Evolutionary conservation across 2,888 invertebrate genomes (phyloP), one percentile per base, ranked within the genome.

Genomic region (Drosophila austrosaltans): DNA sequence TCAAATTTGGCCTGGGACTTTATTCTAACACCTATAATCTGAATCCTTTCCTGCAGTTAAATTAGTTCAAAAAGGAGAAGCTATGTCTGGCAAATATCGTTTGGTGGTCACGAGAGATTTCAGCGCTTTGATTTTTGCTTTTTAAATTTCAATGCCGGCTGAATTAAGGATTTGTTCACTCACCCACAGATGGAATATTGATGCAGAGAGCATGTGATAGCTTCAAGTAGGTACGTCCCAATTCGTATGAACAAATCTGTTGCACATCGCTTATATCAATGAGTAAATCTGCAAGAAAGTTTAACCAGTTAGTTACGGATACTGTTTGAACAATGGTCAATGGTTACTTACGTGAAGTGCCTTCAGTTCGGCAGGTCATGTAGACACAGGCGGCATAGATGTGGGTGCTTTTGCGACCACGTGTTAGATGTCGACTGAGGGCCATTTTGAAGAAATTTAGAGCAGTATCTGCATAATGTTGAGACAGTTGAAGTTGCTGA

Each of bases 181-280:
- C 91, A 96, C 96, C 97, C 79, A 97, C 95, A 59, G 97, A 96
- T 74, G 97, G 98, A 90, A 97, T 96, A 89, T 96, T 97, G 84
- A 99, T 97, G 91, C 97, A 97, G 12, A 99, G 93, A 39, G 97
- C 96, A 90, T 97, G 95, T 0, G 98, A 96, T 64, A 99, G 93
- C 89, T 96, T 96, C 83, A 98, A 94, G 91, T 98, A 98, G 0
- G 98, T 98, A 67, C 97, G 95, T 61, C 99, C 99, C 42, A 99
- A 93, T 92, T 97, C 97, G 92, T 98, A 99, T 65, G 99, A 98
- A 93, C 98, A 98, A 82, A 98, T 97, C 94, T 98, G 96, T 36
- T 98, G 94, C n/a, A 98, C 96, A 93, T 99, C 99, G 93, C 98
- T 98, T 77, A 99, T 98, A 92, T 99, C 99, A 89, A 99, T 97